phyloP scores from a whole-genome alignment of 2,888 invertebrate species.

The Pelosia muscerda region DNA sequence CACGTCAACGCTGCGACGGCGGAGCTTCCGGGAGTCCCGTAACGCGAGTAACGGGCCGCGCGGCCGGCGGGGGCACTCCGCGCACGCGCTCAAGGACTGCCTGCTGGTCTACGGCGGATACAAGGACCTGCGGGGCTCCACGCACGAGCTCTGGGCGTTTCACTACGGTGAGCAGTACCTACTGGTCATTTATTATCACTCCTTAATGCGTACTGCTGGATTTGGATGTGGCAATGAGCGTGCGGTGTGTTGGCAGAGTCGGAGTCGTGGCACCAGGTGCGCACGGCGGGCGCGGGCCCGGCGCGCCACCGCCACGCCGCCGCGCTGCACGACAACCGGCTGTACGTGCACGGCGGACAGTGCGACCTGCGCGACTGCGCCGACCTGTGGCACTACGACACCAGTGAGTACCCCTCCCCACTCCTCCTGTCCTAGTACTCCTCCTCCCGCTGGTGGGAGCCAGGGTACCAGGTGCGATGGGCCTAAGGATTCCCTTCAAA shows the following conservation, averaged over 20 bases:
- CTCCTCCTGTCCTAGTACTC: too few relatives aligned
- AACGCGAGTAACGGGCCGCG: conserved; percentile 87
- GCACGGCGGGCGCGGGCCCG: conserved; percentile 80
- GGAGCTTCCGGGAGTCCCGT: conserved; percentile 68
- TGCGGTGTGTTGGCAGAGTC: conserved; percentile 85
- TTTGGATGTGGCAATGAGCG: background rate
- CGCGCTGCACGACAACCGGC: conserved; percentile 91
- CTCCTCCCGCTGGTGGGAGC: too few relatives aligned
- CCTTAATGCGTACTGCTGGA: background rate
- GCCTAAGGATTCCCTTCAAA: too few relatives aligned
- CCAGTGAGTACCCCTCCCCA: conserved; percentile 78
- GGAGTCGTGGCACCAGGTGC: conserved; percentile 91
- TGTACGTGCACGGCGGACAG: conserved; percentile 97
- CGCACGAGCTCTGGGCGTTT: conserved; percentile 95
- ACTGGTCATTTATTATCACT: background rate
- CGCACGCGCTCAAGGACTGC: conserved; percentile 91
- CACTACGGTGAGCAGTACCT: conserved; percentile 91
- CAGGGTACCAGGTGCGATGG: background rate
- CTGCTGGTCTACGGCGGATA: conserved; percentile 96
- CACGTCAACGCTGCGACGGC: conserved; percentile 79
- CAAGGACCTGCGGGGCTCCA: conserved; percentile 93
- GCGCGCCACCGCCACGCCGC: conserved; percentile 95
- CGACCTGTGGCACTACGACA: conserved; percentile 94
- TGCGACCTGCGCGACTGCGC: conserved; percentile 92
- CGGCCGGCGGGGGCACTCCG: conserved; percentile 94